Evolutionary conservation across 2,113 vertebrate species (phyloP), one percentile per base, ranked within the genome.

Genomic region (Pogonocichla stellata): DNA sequence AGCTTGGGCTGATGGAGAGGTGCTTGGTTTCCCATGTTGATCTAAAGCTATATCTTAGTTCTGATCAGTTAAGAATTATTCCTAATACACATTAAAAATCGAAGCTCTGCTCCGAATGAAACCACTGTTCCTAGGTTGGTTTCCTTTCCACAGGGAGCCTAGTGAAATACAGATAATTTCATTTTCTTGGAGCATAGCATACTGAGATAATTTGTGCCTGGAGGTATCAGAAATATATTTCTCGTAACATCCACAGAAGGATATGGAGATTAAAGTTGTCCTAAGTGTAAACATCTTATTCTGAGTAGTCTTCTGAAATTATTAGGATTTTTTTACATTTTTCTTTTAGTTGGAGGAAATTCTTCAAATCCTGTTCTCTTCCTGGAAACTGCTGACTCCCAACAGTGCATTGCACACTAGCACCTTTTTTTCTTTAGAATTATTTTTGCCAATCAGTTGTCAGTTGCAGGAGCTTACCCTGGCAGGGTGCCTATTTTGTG

Each of bases 381-480:
- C 22, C 24, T 14, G 7, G 60, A 81, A 92, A n/a, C 5, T 58
- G 43, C 28, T 48, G 12, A 45, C 57, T 84, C 72, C 20, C 36
- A 72, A 1, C 16, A 61, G 10, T 0, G 0, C 14, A n/a, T 69
- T 6, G 1, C 5, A 53, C 10, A 16, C 4, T n/a, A 61, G 50
- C 1, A 18, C 3, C 6, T 14, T 19, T 34, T 25, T 56, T 24
- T 33, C 65, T 78, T 50, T n/a, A 26, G 18, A 65, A 45, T 50
- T 45, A 12, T 75, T 87, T 93, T 54, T 8, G 24, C 18, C 16
- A 2, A 33, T 29, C 16, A 28, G 6, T 80, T 62, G 20, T 57
- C 11, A 18, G 10, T 38, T 73, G 12, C 25, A 50, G 42, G 25
- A 65, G 8, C 28, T 61, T 18, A 42, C 8, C 1, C n/a, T 72